Evolutionary conservation across 2,113 vertebrate genomes (phyloP), one percentile per base, ranked within the genome.

Genomic region (Chlamydotis undulata): DNA sequence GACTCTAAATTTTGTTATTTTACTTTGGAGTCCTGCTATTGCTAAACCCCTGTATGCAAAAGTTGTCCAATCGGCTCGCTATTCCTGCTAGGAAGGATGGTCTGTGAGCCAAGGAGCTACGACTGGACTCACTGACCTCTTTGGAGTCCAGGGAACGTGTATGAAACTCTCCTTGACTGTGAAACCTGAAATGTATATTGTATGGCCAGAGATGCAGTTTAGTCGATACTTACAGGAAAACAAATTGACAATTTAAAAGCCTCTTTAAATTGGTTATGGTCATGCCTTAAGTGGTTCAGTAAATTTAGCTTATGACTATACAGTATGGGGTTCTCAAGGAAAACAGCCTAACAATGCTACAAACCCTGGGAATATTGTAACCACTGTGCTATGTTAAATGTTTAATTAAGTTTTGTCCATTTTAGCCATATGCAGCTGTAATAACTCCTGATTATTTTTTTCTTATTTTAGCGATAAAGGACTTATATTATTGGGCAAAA

Each of bases 341-440:
- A 87, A 90, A 95, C 37, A 83, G 78, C 33, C 63, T 83, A 76
- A 69, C 41, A 76, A 35, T 64, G 56, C 49, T 86, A 70, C 82
- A 60, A 61, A 74, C 39, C 50, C 70, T 43, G 76, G 60, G 18
- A 90, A 93, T 82, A 59, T 31, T 79, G 56, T 89, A 87, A 92
- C 89, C 35, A 16, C 45, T 64, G n/a, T 87, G 47, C 43, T 39
- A 14, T 87, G 41, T 10, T 83, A 82, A 95, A 82, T 93, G 59
- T 95, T 90, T 92, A 89, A 95, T 92, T 90, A 82, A 83, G 59
- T 39, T 65, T 97, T 90, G 75, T 89, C 61, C n/a, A 63, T 97
- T 93, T 88, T 80, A 88, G 71, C 83, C n/a, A 26, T 57, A 57
- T 71, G 45, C 47, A 89, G 43, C 87, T 94, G 64, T 73, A 94